Evolutionary conservation across 2,888 invertebrate genomes (phyloP).

Genomic region (Cylindroiulus punctatus): DNA sequence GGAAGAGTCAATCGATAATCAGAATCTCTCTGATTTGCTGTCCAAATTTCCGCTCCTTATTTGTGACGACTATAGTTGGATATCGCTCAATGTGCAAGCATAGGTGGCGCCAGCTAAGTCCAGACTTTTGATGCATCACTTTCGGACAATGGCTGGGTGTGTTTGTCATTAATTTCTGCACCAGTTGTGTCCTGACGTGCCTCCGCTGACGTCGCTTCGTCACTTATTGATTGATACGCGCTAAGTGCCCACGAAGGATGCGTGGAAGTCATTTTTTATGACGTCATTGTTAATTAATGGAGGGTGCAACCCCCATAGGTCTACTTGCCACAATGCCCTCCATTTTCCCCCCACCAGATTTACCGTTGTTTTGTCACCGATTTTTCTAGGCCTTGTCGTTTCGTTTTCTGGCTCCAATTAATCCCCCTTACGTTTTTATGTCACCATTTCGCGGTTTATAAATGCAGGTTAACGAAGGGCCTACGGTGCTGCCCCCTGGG

Average conservation of each 20-base stretch:
- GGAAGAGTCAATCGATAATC: too few species aligned
- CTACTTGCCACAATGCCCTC: not conserved
- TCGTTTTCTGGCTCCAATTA: not conserved
- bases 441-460: too few species aligned
- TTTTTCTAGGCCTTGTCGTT: not conserved
- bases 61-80: too few species aligned
- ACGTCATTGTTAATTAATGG: not conserved
- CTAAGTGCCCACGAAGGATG: not conserved
- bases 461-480: too few species aligned
- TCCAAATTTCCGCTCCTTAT: too few species aligned
- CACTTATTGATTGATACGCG: constrained; percentile 5
- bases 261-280: not conserved
- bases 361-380: not conserved
- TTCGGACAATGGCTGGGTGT: not conserved
- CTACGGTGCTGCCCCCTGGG: too few species aligned
- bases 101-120: too few species aligned
- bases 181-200: not conserved
- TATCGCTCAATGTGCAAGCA: too few species aligned
- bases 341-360: not conserved
- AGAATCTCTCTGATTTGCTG: too few species aligned
- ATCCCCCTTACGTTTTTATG: too few species aligned
- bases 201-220: constrained; percentile 9
- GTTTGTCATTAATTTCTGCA: not conserved
- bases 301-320: not conserved
- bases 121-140: not conserved